These are phyloP conservation scores for Apteryx mantelli DNA, from an alignment of 2,113 vertebrate genomes.

Conservation along the genomic window DNA sequence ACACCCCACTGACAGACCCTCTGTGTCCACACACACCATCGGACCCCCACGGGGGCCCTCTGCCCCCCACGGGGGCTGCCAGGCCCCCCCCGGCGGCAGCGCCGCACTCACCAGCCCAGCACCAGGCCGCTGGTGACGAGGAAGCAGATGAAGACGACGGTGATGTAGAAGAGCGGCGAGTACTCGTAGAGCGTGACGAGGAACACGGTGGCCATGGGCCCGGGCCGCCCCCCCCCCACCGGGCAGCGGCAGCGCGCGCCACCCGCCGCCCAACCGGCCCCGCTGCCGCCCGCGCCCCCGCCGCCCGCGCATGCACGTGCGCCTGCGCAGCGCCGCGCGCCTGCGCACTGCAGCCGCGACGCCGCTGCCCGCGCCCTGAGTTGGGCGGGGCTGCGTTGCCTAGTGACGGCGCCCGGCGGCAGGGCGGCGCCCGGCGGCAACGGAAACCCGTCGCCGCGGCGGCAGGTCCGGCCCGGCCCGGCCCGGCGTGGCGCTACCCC, in stretches of 20 bases:
- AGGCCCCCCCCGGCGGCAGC: not conserved
- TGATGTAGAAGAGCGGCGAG: constrained; percentile 91
- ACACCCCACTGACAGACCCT: too few species aligned
- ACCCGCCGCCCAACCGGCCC: too few species aligned
- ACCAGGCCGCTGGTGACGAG: constrained; percentile 91
- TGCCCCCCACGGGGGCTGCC: too few species aligned
- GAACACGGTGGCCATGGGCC: constrained; percentile 85
- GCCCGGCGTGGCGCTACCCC: too few species aligned
- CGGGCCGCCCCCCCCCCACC: not conserved
- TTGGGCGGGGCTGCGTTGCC: not conserved
- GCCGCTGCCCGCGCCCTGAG: not conserved
- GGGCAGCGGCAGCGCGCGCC: too few species aligned
- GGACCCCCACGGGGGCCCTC: too few species aligned
- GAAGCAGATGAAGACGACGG: constrained; percentile 90
- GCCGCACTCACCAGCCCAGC: constrained; percentile 88
- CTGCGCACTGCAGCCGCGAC: too few species aligned
- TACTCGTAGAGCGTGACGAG: constrained; percentile 91
- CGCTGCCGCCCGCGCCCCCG: too few species aligned
- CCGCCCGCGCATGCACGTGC: too few species aligned
- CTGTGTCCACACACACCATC: too few species aligned
- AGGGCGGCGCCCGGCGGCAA: not conserved
- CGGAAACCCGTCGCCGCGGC: not conserved
- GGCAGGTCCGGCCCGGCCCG: too few species aligned
- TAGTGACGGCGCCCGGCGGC: not conserved
- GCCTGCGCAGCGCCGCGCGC: too few species aligned